Conservation (phyloP, 2,113 vertebrate genomes). For the Xiphophorus maculatus region DNA sequence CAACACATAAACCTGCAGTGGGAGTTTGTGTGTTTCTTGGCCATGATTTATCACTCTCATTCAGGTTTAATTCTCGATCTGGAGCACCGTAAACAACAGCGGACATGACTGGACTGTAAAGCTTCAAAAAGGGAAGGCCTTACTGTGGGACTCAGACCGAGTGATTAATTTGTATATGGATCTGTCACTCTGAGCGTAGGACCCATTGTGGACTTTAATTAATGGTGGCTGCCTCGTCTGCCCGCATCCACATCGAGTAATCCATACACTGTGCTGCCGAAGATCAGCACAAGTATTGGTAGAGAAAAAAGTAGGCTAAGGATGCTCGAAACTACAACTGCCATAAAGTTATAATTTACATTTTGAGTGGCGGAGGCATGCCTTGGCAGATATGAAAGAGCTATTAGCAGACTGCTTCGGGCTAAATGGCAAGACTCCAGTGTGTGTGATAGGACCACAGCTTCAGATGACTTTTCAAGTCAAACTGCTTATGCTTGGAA, state of each 20-base stretch:
- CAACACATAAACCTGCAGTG: constrained; percentile 73
- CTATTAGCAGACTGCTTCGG: constrained; percentile 53
- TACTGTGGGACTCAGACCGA: constrained; percentile 58
- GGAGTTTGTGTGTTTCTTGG: constrained; percentile 71
- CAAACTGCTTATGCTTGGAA: constrained; percentile 52
- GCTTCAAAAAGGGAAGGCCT: constrained; percentile 57
- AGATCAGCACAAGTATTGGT: constrained; percentile 34
- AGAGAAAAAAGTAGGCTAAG: constrained; percentile 29
- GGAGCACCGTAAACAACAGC: constrained; percentile 77
- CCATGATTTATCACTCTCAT: constrained; percentile 81
- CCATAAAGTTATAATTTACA: constrained; percentile 63
- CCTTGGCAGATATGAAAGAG: constrained; percentile 52
- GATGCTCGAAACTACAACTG: constrained; percentile 51
- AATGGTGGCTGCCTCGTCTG: constrained; percentile 70
- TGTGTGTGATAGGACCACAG: constrained; percentile 33
- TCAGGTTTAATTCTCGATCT: constrained; percentile 82
- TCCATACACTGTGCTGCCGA: constrained; percentile 65
- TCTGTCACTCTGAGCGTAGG: constrained; percentile 72
- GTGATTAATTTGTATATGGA: constrained; percentile 81
- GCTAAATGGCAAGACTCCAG: constrained; percentile 34
- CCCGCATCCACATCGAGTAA: constrained; percentile 60
- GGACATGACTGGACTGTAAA: constrained; percentile 81
- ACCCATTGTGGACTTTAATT: constrained; percentile 79
- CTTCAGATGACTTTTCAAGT: constrained; percentile 44
- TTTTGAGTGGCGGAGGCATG: constrained; percentile 68